Evolutionary conservation across 2,797 vertebrate genomes (phyloP).

Genomic region (Vireo griseus): DNA sequence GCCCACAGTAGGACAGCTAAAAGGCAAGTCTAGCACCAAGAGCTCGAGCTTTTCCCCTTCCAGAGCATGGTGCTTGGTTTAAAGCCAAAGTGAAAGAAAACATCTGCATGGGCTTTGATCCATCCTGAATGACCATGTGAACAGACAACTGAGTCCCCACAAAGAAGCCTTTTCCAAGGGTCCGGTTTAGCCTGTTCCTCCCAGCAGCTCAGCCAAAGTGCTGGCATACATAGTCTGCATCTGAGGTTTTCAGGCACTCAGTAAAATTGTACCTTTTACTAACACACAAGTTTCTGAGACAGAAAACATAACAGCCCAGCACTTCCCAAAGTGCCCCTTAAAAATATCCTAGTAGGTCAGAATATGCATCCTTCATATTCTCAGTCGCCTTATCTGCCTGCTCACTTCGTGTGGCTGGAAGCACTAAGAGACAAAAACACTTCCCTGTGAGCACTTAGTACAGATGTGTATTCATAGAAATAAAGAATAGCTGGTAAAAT

Average conservation of each 20-base stretch:
- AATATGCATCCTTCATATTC: neutral
- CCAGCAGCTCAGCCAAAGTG: neutral
- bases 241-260: neutral
- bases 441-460: neutral
- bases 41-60: neutral
- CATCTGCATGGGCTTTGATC: neutral
- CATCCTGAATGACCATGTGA: neutral
- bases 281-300: neutral
- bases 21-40: neutral
- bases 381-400: neutral
- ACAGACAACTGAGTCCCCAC: neutral
- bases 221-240: neutral
- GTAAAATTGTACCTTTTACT: neutral
- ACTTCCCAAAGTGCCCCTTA: neutral
- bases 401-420: neutral
- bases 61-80: neutral
- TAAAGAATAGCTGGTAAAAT: neutral
- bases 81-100: neutral
- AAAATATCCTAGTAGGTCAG: neutral
- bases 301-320: neutral
- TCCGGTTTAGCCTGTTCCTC: neutral
- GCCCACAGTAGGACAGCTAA: neutral
- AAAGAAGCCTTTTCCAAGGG: neutral
- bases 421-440: neutral
- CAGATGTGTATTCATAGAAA: neutral